Conservation (phyloP, 2,113 vertebrate genomes). For the Phoenicopterus ruber region DNA sequence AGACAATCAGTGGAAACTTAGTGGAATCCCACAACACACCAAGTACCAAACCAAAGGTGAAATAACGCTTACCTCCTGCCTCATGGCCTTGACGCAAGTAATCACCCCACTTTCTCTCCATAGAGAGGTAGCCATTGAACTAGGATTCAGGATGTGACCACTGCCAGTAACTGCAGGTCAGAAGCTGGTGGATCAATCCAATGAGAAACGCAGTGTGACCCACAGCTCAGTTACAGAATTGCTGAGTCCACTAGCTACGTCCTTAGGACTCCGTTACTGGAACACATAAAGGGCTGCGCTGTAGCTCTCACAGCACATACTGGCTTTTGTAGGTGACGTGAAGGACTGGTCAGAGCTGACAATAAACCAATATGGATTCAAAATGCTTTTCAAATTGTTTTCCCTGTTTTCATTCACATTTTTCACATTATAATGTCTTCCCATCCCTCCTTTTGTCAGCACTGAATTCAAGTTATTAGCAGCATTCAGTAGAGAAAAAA, state of each 20-base stretch:
- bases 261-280: background rate
- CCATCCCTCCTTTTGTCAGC: background rate
- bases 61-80: background rate
- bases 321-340: background rate
- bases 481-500: background rate
- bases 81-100: fast-evolving
- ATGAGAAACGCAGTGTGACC: background rate
- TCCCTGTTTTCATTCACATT: background rate
- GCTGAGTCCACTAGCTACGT: fast-evolving
- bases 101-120: fast-evolving
- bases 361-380: background rate
- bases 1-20: background rate
- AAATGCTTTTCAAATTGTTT: background rate
- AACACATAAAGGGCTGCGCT: background rate
- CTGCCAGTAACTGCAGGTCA: background rate
- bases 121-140: background rate
- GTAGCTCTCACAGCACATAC: background rate
- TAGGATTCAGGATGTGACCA: background rate
- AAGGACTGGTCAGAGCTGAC: background rate
- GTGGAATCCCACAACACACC: background rate
- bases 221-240: background rate
- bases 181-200: background rate
- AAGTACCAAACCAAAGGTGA: background rate
- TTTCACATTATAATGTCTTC: background rate
- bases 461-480: background rate